Percentiles rank a stretch among this genome's conserved stretches.
phyloP scores from a whole-genome alignment of 1,140 invertebrate species.

The Zaprionus lachaisei region DNA sequence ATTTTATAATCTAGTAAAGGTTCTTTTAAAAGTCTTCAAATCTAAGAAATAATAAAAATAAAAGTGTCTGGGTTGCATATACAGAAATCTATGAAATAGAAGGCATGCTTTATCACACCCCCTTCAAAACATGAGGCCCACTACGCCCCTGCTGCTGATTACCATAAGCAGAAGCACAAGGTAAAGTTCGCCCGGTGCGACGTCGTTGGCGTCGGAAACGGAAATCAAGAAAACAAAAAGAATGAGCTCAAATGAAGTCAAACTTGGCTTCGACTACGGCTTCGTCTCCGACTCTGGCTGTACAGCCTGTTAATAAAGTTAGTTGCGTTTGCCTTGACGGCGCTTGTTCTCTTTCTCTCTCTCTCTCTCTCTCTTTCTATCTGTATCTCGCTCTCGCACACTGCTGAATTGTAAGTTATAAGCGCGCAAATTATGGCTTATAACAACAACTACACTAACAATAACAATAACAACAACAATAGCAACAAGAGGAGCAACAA shows the following conservation, averaged over 20 bases:
- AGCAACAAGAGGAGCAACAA: conserved; percentile 42
- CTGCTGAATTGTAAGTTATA: conserved; percentile 68
- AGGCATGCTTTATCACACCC: not conserved
- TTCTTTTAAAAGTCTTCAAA: not conserved
- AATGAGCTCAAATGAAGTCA: conserved; percentile 77
- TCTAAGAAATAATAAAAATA: too few relatives aligned
- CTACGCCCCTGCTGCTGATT: conserved; percentile 50
- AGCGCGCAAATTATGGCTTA: conserved; percentile 78
- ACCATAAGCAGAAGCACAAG: conserved; percentile 70
- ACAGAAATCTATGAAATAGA: not conserved
- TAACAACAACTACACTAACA: conserved; percentile 55
- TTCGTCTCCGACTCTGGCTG: conserved; percentile 22
- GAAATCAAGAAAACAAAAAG: conserved; percentile 82
- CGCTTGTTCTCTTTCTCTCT: not conserved
- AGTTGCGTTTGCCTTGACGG: conserved; percentile 70
- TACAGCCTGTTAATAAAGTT: conserved; percentile 72
- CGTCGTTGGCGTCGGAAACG: conserved; percentile 57
- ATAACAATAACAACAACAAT: conserved; percentile 46
- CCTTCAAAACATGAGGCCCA: not conserved
- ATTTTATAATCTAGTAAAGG: not conserved
- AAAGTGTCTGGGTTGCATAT: too few relatives aligned
- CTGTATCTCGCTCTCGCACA: not conserved
- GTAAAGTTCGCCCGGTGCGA: conserved; percentile 45
- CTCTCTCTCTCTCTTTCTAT: not conserved
- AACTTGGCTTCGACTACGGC: conserved; percentile 35